phyloP scores from a whole-genome alignment of 2,888 invertebrate species.

The Orgyia antiqua region DNA sequence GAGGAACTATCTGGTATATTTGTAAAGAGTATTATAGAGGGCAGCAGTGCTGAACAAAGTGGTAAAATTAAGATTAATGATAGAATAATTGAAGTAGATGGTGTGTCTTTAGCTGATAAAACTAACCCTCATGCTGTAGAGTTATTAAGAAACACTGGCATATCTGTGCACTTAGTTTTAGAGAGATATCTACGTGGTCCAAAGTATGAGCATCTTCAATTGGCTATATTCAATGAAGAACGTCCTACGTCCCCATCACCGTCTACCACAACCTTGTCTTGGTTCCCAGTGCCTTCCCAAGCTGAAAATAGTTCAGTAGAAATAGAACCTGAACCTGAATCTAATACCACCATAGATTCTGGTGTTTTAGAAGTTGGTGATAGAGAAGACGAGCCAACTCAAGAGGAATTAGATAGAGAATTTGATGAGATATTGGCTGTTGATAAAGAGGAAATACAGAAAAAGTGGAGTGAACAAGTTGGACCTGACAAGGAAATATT shows the following conservation, averaged over 20 bases:
- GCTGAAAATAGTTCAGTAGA: slow-evolving; percentile 75
- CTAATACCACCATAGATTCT: slow-evolving; percentile 89
- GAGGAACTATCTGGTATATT: slow-evolving; percentile 99
- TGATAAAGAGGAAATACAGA: slow-evolving; percentile 81
- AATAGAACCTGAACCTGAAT: slow-evolving; percentile 88
- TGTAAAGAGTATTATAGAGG: slow-evolving; percentile 98
- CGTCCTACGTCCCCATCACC: slow-evolving; percentile 82
- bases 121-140: slow-evolving; percentile 99
- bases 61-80: slow-evolving; percentile 96
- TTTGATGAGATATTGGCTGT: slow-evolving; percentile 79
- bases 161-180: slow-evolving; percentile 91
- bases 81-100: slow-evolving; percentile 97
- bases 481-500: slow-evolving; percentile 92
- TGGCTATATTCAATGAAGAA: slow-evolving; percentile 85
- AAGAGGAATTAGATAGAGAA: slow-evolving; percentile 65
- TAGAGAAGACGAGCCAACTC: slow-evolving; percentile 72
- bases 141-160: slow-evolving; percentile 94
- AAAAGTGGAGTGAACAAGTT: slow-evolving; percentile 88
- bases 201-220: slow-evolving; percentile 93
- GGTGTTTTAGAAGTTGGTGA: slow-evolving; percentile 80
- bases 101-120: slow-evolving; percentile 91
- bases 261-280: slow-evolving; percentile 89
- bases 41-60: slow-evolving; percentile 96
- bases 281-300: slow-evolving; percentile 89
- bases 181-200: slow-evolving; percentile 96